These are phyloP conservation scores for Chelidonichthys spinosus DNA, from an alignment of 2,797 vertebrate species.

Conservation along the genomic window DNA sequence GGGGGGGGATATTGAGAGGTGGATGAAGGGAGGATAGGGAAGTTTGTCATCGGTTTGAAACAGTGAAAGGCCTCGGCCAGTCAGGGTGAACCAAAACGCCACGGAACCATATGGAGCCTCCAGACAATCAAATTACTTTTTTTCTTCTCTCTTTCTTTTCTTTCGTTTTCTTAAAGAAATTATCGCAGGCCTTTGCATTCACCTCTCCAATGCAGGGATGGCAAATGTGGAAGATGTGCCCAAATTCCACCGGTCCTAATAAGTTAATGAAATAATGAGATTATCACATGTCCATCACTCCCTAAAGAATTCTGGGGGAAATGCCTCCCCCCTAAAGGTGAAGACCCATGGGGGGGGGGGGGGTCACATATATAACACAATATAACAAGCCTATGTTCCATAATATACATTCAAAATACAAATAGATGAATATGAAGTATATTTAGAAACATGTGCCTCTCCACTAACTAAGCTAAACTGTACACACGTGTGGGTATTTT, in stretches of 20 bases:
- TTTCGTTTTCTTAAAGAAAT: slow-evolving; percentile 74
- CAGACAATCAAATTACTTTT: slow-evolving; percentile 82
- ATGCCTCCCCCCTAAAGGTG: slow-evolving; percentile 33
- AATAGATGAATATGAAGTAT: not conserved
- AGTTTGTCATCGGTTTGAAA: slow-evolving; percentile 78
- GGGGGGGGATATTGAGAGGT: slow-evolving; percentile 60
- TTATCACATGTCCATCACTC: slow-evolving; percentile 69
- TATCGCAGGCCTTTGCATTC: slow-evolving; percentile 69
- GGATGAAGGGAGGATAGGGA: slow-evolving; percentile 79
- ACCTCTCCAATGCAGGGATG: slow-evolving; percentile 37
- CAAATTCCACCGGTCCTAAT: slow-evolving; percentile 79
- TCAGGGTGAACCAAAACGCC: slow-evolving; percentile 71
- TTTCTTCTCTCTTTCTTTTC: slow-evolving; percentile 46
- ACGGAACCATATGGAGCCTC: slow-evolving; percentile 80
- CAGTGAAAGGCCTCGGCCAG: slow-evolving; percentile 74
- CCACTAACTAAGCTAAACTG: slow-evolving; percentile 6
- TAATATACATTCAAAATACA: not conserved
- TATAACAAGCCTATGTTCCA: not conserved
- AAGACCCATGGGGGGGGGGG: slow-evolving; percentile 1
- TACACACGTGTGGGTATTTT: slow-evolving; percentile 4
- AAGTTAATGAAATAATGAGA: slow-evolving; percentile 85
- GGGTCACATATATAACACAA: slow-evolving; percentile 1
- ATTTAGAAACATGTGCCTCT: not conserved
- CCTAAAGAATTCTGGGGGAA: slow-evolving; percentile 38
- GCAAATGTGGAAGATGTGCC: slow-evolving; percentile 52